These are phyloP conservation scores for Hybognathus amarus DNA, from an alignment of 2,797 vertebrate species.

Conservation along the genomic window DNA sequence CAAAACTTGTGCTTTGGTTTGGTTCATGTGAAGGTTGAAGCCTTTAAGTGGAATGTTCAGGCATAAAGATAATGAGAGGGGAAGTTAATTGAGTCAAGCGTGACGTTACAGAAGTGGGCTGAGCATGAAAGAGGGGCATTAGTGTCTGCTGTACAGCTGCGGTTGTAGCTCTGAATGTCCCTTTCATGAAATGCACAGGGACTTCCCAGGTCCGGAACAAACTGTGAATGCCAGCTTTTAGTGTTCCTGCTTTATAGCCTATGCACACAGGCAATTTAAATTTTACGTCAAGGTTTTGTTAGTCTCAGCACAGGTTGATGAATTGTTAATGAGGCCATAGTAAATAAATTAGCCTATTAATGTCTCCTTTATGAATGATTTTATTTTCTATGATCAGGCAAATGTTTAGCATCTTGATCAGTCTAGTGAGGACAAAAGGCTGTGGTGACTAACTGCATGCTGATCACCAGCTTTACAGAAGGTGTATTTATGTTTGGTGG, in stretches of 20 bases:
- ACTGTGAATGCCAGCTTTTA: constrained; percentile 50
- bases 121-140: constrained; percentile 23
- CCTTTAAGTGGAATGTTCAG: not conserved
- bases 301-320: not conserved
- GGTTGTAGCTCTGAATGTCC: constrained; percentile 42
- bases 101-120: not conserved
- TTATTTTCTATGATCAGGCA: not conserved
- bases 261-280: not conserved
- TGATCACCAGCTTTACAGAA: not conserved
- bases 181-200: constrained; percentile 55
- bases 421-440: not conserved
- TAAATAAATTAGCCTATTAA: not conserved
- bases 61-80: not conserved
- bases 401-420: not conserved
- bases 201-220: constrained; percentile 51
- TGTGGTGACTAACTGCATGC: constrained; percentile 11
- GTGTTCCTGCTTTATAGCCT: constrained; percentile 28
- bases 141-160: constrained; percentile 44
- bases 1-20: not conserved
- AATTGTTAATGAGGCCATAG: not conserved
- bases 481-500: not conserved
- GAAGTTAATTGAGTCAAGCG: not conserved
- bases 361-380: not conserved
- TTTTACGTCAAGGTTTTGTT: not conserved
- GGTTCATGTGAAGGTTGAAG: not conserved